These are phyloP conservation scores for Etheostoma spectabile DNA, from an alignment of 2,113 vertebrate species.

Conservation along the genomic window DNA sequence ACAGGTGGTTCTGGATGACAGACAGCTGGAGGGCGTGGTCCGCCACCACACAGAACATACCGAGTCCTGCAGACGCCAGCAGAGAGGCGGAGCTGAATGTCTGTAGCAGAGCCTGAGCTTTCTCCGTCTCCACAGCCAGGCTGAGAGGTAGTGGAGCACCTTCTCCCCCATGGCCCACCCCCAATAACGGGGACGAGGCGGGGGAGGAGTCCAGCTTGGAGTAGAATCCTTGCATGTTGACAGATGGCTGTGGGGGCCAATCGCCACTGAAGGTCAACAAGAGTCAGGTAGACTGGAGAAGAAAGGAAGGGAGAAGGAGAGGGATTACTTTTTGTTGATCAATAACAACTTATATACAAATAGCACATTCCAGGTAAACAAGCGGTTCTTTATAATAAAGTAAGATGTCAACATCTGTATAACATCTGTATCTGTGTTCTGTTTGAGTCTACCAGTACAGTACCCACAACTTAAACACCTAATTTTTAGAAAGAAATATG, in stretches of 20 bases:
- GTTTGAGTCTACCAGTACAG: neutral
- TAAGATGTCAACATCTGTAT: neutral
- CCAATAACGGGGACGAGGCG: conserved; percentile 58
- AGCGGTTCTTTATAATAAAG: too few species aligned
- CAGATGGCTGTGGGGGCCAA: conserved; percentile 44
- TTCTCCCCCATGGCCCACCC: conserved; percentile 52
- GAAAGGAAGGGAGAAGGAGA: neutral
- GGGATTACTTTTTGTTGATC: neutral
- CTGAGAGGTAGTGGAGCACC: conserved; percentile 71
- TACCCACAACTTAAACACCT: neutral
- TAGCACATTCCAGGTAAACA: too few species aligned
- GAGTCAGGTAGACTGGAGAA: conserved; percentile 51
- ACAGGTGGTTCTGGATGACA: conserved; percentile 89
- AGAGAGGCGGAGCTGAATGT: conserved; percentile 91
- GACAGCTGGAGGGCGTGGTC: conserved; percentile 89
- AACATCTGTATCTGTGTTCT: neutral
- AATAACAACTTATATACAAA: too few species aligned
- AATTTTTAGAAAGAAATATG: neutral
- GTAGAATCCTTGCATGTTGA: conserved; percentile 83
- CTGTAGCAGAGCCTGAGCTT: conserved; percentile 91
- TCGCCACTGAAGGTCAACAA: conserved; percentile 68
- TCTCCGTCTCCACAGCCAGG: conserved; percentile 92
- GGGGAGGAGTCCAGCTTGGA: conserved; percentile 82
- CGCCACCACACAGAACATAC: conserved; percentile 89
- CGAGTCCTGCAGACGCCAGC: conserved; percentile 89